phyloP scores from a whole-genome alignment of 2,797 vertebrate species.

The Gymnopithys bicolor region DNA sequence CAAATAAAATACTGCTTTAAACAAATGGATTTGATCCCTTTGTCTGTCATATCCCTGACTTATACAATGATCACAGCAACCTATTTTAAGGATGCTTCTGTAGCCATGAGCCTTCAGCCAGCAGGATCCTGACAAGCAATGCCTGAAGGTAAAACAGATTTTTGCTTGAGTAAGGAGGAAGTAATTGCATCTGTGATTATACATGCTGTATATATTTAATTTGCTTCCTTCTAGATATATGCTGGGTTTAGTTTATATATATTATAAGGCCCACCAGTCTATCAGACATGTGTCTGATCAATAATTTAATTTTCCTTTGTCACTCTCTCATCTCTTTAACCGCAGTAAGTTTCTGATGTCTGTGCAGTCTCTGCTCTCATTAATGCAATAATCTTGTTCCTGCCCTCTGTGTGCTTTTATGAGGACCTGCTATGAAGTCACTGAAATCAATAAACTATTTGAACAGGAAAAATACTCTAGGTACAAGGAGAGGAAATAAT shows the following conservation, averaged over 20 bases:
- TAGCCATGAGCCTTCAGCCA: neutral
- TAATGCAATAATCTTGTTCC: neutral
- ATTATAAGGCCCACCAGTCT: neutral
- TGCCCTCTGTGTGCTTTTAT: neutral
- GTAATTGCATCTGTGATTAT: neutral
- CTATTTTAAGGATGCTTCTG: neutral
- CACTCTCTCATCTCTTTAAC: neutral
- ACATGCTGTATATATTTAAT: neutral
- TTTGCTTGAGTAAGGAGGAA: neutral
- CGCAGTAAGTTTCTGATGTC: neutral
- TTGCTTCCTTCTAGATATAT: neutral
- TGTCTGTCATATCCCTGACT: neutral
- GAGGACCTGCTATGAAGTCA: constrained; percentile 1
- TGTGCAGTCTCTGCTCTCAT: neutral
- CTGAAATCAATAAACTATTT: neutral
- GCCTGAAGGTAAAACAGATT: neutral
- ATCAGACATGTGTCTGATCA: neutral
- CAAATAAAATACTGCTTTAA: neutral
- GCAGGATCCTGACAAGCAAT: neutral
- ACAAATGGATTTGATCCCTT: neutral
- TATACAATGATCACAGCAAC: neutral
- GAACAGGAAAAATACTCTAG: neutral
- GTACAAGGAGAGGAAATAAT: neutral
- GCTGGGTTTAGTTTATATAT: neutral
- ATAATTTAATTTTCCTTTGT: constrained; percentile 30